phyloP scores from a whole-genome alignment of 2,797 vertebrate genomes.

The Dendrocincla fuliginosa region DNA sequence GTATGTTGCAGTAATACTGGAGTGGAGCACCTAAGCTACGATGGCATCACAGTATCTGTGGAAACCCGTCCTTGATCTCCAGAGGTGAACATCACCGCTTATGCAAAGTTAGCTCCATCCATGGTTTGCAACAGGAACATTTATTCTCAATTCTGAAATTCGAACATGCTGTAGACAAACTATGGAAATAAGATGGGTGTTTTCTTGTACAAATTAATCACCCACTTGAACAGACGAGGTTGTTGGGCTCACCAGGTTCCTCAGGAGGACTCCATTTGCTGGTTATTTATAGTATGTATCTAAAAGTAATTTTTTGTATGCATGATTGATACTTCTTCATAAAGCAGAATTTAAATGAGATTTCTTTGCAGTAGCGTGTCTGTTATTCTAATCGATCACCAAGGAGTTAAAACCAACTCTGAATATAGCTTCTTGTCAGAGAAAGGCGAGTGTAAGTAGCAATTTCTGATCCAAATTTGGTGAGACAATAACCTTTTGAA shows the following conservation, averaged over 20 bases:
- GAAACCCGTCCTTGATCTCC: background rate
- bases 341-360: constrained; percentile 22
- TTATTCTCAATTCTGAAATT: background rate
- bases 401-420: background rate
- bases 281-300: background rate
- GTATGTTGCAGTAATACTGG: background rate
- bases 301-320: background rate
- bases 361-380: background rate
- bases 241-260: background rate
- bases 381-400: background rate
- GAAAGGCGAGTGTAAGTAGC: background rate
- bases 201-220: background rate
- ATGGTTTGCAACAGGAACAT: background rate
- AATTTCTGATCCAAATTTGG: constrained; percentile 19
- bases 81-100: background rate
- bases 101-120: background rate
- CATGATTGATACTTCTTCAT: background rate
- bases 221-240: background rate
- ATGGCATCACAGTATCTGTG: background rate
- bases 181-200: background rate
- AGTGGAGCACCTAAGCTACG: background rate
- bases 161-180: background rate
- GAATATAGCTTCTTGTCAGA: constrained; percentile 11
- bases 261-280: background rate
- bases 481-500: constrained; percentile 46